Conservation (phyloP, 2,888 invertebrate species). For the Rhagium mordax region DNA sequence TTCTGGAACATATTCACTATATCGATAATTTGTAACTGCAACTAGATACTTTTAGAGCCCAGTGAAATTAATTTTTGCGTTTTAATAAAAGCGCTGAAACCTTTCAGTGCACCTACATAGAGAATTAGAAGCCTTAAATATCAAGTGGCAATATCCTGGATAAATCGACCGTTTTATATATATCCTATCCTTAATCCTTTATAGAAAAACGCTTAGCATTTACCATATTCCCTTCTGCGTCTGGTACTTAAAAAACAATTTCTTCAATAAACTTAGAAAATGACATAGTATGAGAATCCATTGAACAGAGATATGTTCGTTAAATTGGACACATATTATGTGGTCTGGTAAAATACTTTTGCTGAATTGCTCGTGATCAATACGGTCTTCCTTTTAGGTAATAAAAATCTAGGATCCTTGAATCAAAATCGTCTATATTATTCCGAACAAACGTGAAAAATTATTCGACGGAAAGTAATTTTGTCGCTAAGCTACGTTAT, state of each 20-base stretch:
- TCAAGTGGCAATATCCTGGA: background rate
- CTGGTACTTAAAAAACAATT: constrained; percentile 30
- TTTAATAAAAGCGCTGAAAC: background rate
- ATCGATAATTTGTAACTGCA: background rate
- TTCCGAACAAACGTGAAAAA: background rate
- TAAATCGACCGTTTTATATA: constrained; percentile 4
- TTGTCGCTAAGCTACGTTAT: background rate
- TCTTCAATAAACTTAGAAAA: constrained; percentile 28
- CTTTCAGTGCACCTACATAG: background rate
- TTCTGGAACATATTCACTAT: background rate
- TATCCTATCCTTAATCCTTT: constrained; percentile 7
- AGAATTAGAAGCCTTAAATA: constrained; percentile 8
- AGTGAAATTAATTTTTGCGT: background rate
- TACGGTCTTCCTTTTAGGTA: constrained; percentile 20
- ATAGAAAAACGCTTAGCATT: constrained; percentile 25
- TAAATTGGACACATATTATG: constrained; percentile 39
- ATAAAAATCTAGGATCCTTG: constrained; percentile 31
- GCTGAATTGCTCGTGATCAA: constrained; percentile 32
- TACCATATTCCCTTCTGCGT: background rate
- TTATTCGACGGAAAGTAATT: constrained; percentile 11
- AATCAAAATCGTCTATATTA: constrained; percentile 32
- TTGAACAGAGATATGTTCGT: constrained; percentile 35
- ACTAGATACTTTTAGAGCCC: background rate
- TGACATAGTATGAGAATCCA: constrained; percentile 22
- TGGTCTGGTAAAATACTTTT: constrained; percentile 36